Evolutionary conservation across 1,140 invertebrate genomes (phyloP).

Genomic region (Apis florea): DNA sequence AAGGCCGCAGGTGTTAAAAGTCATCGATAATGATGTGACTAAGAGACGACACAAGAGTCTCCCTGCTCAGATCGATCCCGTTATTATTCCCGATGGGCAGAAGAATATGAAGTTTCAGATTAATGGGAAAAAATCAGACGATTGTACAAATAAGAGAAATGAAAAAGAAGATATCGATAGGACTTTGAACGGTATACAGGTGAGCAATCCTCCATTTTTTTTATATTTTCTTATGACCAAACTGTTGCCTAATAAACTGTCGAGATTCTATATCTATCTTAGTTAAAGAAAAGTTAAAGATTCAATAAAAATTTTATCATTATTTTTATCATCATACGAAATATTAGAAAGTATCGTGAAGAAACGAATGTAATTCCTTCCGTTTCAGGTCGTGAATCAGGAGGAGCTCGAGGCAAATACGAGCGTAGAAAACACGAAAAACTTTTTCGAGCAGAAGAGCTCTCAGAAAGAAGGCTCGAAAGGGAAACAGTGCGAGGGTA

Average conservation of each 20-base stretch:
- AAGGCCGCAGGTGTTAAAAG: conserved; percentile 76
- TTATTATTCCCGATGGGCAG: conserved; percentile 17
- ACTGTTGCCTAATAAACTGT: neutral
- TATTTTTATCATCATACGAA: neutral
- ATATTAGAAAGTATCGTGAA: neutral
- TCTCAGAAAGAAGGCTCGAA: conserved; percentile 74
- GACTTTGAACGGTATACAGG: conserved; percentile 7
- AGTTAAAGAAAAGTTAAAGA: too few species aligned
- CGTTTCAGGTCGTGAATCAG: conserved; percentile 28
- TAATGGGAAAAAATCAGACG: neutral
- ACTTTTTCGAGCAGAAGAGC: conserved; percentile 74
- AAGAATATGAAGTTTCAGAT: conserved; percentile 8
- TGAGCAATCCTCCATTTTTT: neutral
- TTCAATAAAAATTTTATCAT: neutral
- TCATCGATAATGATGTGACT: conserved; percentile 77
- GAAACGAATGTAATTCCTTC: neutral
- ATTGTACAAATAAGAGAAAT: neutral
- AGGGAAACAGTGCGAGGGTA: conserved; percentile 80
- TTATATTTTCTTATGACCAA: neutral
- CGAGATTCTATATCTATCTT: too few species aligned
- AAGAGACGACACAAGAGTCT: conserved; percentile 50
- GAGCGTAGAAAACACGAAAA: conserved; percentile 70
- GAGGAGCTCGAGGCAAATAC: conserved; percentile 48
- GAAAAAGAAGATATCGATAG: neutral
- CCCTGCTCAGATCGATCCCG: conserved; percentile 23